Percentiles rank a stretch among this genome's conserved stretches.
Conservation (phyloP, 2,113 vertebrate species). For the Anhinga anhinga region DNA sequence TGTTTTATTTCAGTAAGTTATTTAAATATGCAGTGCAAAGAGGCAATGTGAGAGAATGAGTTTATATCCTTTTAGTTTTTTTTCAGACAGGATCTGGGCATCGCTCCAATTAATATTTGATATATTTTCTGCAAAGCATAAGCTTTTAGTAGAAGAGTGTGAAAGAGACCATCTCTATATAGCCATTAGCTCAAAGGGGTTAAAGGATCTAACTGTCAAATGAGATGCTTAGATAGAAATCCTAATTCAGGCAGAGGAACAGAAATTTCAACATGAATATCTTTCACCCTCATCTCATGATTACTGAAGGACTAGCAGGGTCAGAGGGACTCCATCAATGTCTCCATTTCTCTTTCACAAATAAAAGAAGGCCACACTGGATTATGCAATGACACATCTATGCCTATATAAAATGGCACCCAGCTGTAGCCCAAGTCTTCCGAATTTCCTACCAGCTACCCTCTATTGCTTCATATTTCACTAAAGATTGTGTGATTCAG, state of each 20-base stretch:
- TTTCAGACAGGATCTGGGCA: not conserved
- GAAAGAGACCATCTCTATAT: not conserved
- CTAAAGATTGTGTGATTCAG: not conserved
- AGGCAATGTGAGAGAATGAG: not conserved
- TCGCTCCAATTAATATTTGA: conserved; percentile 43
- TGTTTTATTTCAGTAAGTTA: not conserved
- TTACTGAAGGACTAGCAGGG: not conserved
- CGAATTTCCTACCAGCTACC: not conserved
- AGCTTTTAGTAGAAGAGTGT: not conserved
- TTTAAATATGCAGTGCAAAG: not conserved
- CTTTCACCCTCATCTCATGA: not conserved
- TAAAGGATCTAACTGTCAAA: not conserved
- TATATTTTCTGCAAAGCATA: conserved; percentile 38
- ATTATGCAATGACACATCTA: not conserved
- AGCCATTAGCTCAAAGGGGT: not conserved
- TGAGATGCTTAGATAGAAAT: not conserved
- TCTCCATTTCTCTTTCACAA: not conserved
- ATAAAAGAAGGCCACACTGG: not conserved
- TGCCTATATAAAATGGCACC: not conserved
- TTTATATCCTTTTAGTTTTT: not conserved
- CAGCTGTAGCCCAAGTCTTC: not conserved
- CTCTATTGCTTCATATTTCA: not conserved
- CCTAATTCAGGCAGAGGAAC: not conserved
- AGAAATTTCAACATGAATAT: not conserved
- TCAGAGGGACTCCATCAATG: not conserved